Conservation (phyloP, 2,888 invertebrate genomes). For the Megalurothrips usitatus region DNA sequence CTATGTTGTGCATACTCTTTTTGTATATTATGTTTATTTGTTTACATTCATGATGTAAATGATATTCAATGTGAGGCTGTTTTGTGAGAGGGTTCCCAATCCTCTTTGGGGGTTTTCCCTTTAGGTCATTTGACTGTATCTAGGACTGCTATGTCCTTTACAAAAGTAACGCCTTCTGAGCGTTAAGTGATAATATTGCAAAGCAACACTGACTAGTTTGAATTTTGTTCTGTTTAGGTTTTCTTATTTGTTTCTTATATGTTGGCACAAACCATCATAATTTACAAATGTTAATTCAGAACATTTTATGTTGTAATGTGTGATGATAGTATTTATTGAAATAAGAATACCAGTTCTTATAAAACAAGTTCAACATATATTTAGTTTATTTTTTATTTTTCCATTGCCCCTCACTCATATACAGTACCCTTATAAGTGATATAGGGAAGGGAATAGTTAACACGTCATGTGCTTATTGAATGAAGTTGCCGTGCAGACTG, state of each 20-base stretch:
- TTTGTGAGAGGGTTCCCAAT: constrained; percentile 2
- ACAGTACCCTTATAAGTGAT: background rate
- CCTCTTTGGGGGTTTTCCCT: background rate
- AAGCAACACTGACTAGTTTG: constrained; percentile 26
- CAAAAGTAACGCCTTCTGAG: constrained; percentile 13
- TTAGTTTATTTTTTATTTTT: constrained; percentile 21
- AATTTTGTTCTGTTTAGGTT: constrained; percentile 27
- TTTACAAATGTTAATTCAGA: constrained; percentile 23
- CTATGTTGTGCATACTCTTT: constrained; percentile 19
- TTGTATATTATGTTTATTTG: constrained; percentile 21
- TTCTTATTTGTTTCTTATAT: background rate
- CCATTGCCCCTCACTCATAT: background rate
- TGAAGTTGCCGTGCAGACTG: background rate
- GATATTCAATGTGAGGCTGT: constrained; percentile 24
- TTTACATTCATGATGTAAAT: constrained; percentile 25
- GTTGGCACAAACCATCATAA: constrained; percentile 26
- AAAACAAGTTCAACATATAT: constrained; percentile 4
- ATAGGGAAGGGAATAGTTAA: background rate
- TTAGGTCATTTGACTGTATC: constrained; percentile 20
- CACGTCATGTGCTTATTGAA: background rate
- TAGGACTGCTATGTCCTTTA: constrained; percentile 6
- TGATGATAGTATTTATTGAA: constrained; percentile 27
- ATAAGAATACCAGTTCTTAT: constrained; percentile 25
- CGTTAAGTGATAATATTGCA: constrained; percentile 26
- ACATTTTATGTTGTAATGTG: constrained; percentile 25